A percentile compares a stretch with the other conserved stretches of the same genome.
phyloP scores from a whole-genome alignment of 2,888 invertebrate species.

The Hyposoter didymator region DNA sequence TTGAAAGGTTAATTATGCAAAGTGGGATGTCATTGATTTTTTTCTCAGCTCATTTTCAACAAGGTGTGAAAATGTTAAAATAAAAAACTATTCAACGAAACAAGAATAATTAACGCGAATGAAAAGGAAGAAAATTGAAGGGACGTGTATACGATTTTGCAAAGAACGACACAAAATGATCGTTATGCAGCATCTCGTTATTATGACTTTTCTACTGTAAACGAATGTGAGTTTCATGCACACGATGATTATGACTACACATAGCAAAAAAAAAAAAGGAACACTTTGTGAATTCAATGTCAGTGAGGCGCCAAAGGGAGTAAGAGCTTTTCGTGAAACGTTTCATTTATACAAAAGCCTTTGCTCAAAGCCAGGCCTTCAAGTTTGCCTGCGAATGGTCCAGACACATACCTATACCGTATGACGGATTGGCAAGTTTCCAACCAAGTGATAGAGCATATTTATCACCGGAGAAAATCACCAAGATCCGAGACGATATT shows the following conservation, averaged over 20 bases:
- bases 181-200: neutral
- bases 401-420: slow-evolving; percentile 12
- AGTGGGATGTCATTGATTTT: neutral
- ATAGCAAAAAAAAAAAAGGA: neutral
- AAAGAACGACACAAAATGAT: neutral
- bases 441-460: slow-evolving; percentile 30
- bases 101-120: neutral
- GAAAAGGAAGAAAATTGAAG: neutral
- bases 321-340: slow-evolving; percentile 47
- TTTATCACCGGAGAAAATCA: slow-evolving; percentile 50
- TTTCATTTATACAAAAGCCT: slow-evolving; percentile 58
- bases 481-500: slow-evolving; percentile 10
- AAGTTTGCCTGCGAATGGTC: slow-evolving; percentile 35
- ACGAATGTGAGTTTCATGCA: neutral
- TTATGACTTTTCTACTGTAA: slow-evolving; percentile 9
- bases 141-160: neutral
- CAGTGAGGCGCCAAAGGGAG: slow-evolving; percentile 26
- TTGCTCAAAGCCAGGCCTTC: slow-evolving; percentile 43
- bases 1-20: neutral
- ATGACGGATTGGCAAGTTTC: slow-evolving; percentile 56
- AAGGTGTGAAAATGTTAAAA: neutral
- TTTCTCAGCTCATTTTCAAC: neutral
- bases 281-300: slow-evolving; percentile 51
- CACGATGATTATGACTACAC: neutral
- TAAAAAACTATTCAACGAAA: neutral